Base-by-base conservation (phyloP, 2,888 invertebrate species). In the Hybos culiciformis region DNA sequence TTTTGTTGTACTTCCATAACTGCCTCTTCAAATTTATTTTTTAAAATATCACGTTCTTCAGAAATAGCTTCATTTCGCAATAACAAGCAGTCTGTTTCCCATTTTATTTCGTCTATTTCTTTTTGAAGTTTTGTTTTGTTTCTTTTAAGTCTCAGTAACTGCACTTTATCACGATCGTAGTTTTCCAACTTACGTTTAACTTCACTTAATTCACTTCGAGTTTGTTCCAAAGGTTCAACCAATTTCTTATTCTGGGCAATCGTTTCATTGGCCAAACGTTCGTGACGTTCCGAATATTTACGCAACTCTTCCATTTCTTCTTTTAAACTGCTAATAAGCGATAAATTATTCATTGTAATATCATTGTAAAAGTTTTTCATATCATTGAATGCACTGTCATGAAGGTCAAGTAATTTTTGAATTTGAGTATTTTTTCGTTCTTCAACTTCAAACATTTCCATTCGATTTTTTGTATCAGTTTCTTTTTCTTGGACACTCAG, bases 361-460 rank as follows among this genome's bases (percentile, higher is more conserved):
- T 93, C 91, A 56, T 92, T 92, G 59, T 93, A 96, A 67, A 93
- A 94, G 63, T 83, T 86, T 62, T 92, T 93, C 68, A 94, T 80
- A 61, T 93, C 88, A 34, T 78, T 74, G 60, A 91, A 88, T 0
- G 87, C 82, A 53, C 77, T 77, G 49, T 90, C 88, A 57, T 96
- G 92, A 55, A 83, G 78, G 26, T 75, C 71, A 49, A 86, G 84
- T 46, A 94, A 66, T 31, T 80, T 80, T 9, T 79, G 75, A 5
- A 93, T 76, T 59, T 92, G 92, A 40, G 77, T 77, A 63, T 91
- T 91, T 67, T 94, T 94, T 33, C 90, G 73, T 58, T 92, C 91
- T 60, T 92, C 91, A 8, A 91, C 80, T 67, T 93, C 88, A 39
- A 83, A 75, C 58, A 90, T 76, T 68, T 93, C 92, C 64, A 83